Evolutionary conservation across 2,797 vertebrate genomes (phyloP).

Genomic region (Alauda arvensis): DNA sequence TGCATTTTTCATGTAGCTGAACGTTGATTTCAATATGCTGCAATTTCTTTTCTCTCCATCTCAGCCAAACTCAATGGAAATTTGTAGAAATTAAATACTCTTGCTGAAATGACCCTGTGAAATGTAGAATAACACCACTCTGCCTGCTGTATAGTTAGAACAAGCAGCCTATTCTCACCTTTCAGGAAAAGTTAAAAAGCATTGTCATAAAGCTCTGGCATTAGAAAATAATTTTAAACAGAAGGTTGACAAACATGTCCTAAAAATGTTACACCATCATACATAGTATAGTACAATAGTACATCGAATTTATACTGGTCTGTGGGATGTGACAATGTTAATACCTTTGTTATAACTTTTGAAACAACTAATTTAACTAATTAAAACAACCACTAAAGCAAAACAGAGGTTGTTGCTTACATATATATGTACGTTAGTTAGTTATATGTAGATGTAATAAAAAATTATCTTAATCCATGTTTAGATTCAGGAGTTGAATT

Average conservation of each 20-base stretch:
- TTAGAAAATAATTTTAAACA: background rate
- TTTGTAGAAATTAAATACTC: background rate
- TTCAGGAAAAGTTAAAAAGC: background rate
- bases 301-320: background rate
- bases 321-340: background rate
- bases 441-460: background rate
- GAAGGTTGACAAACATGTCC: background rate
- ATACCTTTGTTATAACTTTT: background rate
- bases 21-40: background rate
- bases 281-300: background rate
- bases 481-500: background rate
- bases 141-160: background rate
- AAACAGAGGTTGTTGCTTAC: background rate
- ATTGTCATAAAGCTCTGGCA: background rate
- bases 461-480: background rate
- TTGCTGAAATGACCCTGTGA: background rate
- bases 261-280: background rate
- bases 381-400: background rate
- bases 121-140: background rate
- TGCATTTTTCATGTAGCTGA: background rate
- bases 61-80: background rate
- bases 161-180: background rate
- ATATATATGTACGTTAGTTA: background rate
- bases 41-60: background rate
- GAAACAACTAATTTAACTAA: background rate